Evolutionary conservation across 2,113 vertebrate species (phyloP), one percentile per base, ranked within the genome.

Genomic region (Orientallactaga bullata): DNA sequence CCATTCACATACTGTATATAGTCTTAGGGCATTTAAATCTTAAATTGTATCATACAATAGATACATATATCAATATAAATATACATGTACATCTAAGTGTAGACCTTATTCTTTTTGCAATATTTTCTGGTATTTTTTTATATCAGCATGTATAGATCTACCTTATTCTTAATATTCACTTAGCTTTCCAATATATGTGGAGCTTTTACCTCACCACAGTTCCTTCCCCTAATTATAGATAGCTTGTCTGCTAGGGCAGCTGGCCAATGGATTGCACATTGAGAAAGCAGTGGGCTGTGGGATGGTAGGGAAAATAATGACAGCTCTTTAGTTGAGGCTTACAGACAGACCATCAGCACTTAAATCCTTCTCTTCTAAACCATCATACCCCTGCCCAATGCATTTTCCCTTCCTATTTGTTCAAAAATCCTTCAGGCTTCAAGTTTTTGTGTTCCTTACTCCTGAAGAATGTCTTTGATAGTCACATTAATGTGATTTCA

Each of bases 401-500:
- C 3, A 20, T 84, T 80, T 90, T 65, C 21, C 47, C 23, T 96
- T 93, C 32, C 20, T 68, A 5, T 80, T 87, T 95, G 68, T 66
- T 83, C 11, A 83, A 42, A 88, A 60, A 4, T 11, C 51, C 35
- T 86, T 69, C 39, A 80, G 20, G 11, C 7, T 93, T 21, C 24
- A 65, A 74, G 47, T 35, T 88, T 90, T 88, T 82, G 20, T 95
- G 26, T 92, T 32, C 20, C 17, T 61, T 78, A 10, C 4, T n/a
- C 65, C 12, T 88, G 30, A 82, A 85, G 51, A 91, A 92, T 82
- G 30, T 26, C 28, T 95, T 93, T 93, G 81, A 73, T 81, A 32
- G 88, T 91, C n/a, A 79, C n/a, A 39, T 85, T 89, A 82, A 73
- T 92, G 35, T 88, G 77, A 95, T 87, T 93, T 94, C 30, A 74